These are phyloP conservation scores for Clostera curtula DNA, from an alignment of 2,888 invertebrate species.

Conservation along the genomic window DNA sequence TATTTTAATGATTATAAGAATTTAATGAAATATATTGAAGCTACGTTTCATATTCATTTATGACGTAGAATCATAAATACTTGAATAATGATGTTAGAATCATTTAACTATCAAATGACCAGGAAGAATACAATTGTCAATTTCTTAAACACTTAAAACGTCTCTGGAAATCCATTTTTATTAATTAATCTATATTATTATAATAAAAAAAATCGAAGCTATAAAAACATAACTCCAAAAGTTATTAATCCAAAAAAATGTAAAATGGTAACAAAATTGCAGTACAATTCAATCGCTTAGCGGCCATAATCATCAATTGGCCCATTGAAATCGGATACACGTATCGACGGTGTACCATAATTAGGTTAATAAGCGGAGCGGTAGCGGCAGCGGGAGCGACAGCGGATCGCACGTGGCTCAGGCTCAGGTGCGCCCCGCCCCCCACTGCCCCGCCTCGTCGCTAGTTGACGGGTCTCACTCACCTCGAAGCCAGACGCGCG, in stretches of 20 bases:
- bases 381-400: conserved; percentile 35
- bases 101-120: too few relatives aligned
- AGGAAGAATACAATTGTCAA: too few relatives aligned
- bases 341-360: conserved; percentile 40
- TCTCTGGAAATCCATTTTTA: too few relatives aligned
- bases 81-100: too few relatives aligned
- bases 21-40: too few relatives aligned
- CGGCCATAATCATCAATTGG: conserved; percentile 51
- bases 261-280: conserved; percentile 25
- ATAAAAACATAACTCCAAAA: neutral
- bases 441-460: conserved; percentile 38
- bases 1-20: too few relatives aligned
- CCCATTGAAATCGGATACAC: conserved; percentile 53
- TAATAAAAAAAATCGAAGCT: too few relatives aligned
- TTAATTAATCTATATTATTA: too few relatives aligned
- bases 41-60: too few relatives aligned
- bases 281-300: conserved; percentile 36
- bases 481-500: conserved; percentile 62
- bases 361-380: conserved; percentile 41
- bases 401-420: conserved; percentile 49
- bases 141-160: too few relatives aligned
- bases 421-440: conserved; percentile 69
- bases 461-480: conserved; percentile 50
- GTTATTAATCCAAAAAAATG: conserved; percentile 5
- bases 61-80: too few relatives aligned